Percentiles rank a stretch among this genome's conserved stretches.
phyloP scores from a whole-genome alignment of 1,140 invertebrate genomes.

The Penaeus indicus region DNA sequence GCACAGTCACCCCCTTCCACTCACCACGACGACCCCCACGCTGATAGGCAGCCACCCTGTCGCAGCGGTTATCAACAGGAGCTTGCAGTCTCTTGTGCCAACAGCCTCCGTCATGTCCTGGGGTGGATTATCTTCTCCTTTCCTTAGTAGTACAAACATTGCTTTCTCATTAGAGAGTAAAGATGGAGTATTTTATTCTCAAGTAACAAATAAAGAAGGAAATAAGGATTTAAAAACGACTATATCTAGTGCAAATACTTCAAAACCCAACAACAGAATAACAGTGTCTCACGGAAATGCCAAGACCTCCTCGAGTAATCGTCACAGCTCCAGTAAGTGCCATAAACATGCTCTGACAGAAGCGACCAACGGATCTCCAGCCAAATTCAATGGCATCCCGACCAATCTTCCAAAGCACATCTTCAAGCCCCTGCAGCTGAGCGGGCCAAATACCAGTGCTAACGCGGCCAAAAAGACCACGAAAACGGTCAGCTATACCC shows the following conservation, averaged over 20 bases:
- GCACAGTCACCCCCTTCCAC: conserved; percentile 32
- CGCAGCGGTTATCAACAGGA: conserved; percentile 45
- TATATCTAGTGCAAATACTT: conserved; percentile 49
- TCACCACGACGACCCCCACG: conserved; percentile 41
- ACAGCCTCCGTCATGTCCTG: conserved; percentile 55
- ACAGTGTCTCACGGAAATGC: conserved; percentile 41
- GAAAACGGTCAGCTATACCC: conserved; percentile 37
- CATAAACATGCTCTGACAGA: conserved; percentile 48
- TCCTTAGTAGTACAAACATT: conserved; percentile 57
- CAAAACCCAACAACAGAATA: conserved; percentile 58
- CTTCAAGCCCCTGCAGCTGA: conserved; percentile 55
- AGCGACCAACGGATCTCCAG: conserved; percentile 29
- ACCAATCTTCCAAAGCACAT: conserved; percentile 47
- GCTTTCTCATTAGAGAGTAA: conserved; percentile 54
- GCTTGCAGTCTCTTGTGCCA: conserved; percentile 55
- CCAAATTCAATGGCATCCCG: conserved; percentile 54
- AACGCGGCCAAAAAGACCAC: conserved; percentile 35
- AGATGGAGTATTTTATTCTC: conserved; percentile 54
- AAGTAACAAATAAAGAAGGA: conserved; percentile 44
- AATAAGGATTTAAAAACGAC: conserved; percentile 44
- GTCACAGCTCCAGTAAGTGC: conserved; percentile 26
- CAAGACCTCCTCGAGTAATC: conserved; percentile 32
- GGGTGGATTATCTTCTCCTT: conserved; percentile 49
- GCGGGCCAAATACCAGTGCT: conserved; percentile 43
- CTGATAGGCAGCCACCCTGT: conserved; percentile 30